A percentile compares a stretch with the other conserved stretches of the same genome.
phyloP scores from a whole-genome alignment of 2,888 invertebrate species.

The Urechis unicinctus region DNA sequence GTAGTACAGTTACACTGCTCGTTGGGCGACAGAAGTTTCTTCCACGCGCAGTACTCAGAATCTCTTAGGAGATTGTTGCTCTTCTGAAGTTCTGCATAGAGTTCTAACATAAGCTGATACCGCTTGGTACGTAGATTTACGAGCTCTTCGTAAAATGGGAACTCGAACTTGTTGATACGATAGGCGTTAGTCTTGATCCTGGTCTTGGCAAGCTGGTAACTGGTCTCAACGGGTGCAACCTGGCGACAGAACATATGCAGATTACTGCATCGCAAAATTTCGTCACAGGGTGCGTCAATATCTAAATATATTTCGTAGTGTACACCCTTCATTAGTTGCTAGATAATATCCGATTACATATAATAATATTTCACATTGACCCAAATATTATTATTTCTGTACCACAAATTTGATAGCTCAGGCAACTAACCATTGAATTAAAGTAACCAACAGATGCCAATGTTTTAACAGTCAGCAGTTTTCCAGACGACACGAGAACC shows the following conservation, averaged over 20 bases:
- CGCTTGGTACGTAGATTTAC: slow-evolving; percentile 38
- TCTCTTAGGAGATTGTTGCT: slow-evolving; percentile 21
- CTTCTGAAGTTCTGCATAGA: slow-evolving; percentile 22
- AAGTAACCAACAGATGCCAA: slow-evolving; percentile 25
- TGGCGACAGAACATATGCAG: slow-evolving; percentile 10
- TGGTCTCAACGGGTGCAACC: slow-evolving; percentile 41
- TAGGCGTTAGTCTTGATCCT: slow-evolving; percentile 39
- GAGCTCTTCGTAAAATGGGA: slow-evolving; percentile 39
- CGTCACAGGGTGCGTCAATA: no score
- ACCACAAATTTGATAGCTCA: not conserved
- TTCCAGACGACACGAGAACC: slow-evolving; percentile 15
- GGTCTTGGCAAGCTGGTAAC: slow-evolving; percentile 33
- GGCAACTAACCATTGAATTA: slow-evolving; percentile 20
- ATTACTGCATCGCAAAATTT: not conserved
- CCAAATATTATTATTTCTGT: no score
- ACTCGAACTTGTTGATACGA: slow-evolving; percentile 42
- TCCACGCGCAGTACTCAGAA: slow-evolving; percentile 26
- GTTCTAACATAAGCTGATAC: slow-evolving; percentile 26
- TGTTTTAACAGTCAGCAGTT: slow-evolving; percentile 21
- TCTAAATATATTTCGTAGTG: no score
- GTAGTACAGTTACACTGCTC: slow-evolving; percentile 21
- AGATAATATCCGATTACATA: no score
- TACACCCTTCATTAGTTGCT: no score
- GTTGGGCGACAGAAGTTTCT: slow-evolving; percentile 19
- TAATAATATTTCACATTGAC: no score